Conservation (phyloP, 2,113 vertebrate genomes). For the Microtus richardsoni region DNA sequence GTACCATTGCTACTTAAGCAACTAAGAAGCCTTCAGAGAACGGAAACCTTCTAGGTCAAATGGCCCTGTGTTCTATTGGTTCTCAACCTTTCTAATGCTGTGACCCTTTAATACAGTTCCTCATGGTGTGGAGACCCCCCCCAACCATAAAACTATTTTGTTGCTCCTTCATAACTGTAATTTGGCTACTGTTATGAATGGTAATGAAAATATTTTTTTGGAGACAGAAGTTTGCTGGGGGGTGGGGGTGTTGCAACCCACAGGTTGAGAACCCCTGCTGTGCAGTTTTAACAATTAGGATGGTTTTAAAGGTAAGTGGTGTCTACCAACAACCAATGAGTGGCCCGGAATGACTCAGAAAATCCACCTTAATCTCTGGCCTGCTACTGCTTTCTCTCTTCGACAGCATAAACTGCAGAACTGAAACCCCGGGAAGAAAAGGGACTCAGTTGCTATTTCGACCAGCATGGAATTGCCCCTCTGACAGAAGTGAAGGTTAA, state of each 20-base stretch:
- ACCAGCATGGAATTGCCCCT: neutral
- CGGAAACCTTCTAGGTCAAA: neutral
- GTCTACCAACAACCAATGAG: neutral
- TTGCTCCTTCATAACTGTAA: neutral
- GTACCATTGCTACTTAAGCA: constrained; percentile 10
- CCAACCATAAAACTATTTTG: neutral
- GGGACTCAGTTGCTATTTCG: neutral
- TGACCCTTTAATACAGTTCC: neutral
- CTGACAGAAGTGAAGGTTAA: neutral
- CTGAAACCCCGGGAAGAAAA: neutral
- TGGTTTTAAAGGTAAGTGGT: neutral
- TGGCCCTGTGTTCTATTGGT: neutral
- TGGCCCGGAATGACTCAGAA: constrained; percentile 29
- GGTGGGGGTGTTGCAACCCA: neutral
- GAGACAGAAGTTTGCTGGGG: neutral
- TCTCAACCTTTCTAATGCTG: neutral
- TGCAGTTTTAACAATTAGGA: neutral
- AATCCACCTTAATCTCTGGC: neutral
- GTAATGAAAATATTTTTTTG: neutral
- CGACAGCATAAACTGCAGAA: neutral
- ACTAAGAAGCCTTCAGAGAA: constrained; percentile 57
- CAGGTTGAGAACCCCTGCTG: neutral
- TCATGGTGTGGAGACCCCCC: neutral
- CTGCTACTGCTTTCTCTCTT: constrained; percentile 26
- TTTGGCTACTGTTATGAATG: neutral